Conservation (phyloP, 2,888 invertebrate genomes). For the Gastrophysa polygoni region DNA sequence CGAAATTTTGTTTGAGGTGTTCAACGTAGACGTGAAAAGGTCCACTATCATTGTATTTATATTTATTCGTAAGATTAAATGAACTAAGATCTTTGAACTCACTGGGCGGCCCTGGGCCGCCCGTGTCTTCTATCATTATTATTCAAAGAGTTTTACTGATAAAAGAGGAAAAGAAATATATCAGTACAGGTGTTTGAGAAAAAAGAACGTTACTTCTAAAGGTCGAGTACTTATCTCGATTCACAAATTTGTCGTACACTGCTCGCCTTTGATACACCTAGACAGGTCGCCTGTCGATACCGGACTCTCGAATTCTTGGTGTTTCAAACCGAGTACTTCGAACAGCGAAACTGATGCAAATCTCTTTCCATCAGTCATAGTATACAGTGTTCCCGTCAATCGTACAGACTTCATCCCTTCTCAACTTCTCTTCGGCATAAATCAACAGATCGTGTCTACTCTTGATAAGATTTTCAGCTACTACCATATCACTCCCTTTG, state of each 20-base stretch:
- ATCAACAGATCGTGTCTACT: background rate
- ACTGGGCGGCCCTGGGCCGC: background rate
- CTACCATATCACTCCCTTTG: background rate
- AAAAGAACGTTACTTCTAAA: too few species aligned
- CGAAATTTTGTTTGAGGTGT: background rate
- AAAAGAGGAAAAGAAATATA: too few species aligned
- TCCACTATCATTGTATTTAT: background rate
- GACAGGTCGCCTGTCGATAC: too few species aligned
- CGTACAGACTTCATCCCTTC: background rate
- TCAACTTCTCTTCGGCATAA: conserved; percentile 1
- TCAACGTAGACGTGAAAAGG: background rate
- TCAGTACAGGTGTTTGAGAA: too few species aligned
- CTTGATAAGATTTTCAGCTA: conserved; percentile 8
- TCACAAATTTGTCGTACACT: too few species aligned
- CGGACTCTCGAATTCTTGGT: too few species aligned
- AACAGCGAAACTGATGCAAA: too few species aligned
- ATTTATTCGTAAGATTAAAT: background rate
- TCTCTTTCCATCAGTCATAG: background rate
- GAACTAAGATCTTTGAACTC: background rate
- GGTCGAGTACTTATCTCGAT: too few species aligned
- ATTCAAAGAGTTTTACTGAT: too few species aligned
- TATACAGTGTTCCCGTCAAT: background rate
- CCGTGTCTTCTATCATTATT: too few species aligned
- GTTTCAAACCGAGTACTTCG: too few species aligned
- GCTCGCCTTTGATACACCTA: too few species aligned